phyloP scores from a whole-genome alignment of 2,888 invertebrate genomes.

The Ethmia dodecea region DNA sequence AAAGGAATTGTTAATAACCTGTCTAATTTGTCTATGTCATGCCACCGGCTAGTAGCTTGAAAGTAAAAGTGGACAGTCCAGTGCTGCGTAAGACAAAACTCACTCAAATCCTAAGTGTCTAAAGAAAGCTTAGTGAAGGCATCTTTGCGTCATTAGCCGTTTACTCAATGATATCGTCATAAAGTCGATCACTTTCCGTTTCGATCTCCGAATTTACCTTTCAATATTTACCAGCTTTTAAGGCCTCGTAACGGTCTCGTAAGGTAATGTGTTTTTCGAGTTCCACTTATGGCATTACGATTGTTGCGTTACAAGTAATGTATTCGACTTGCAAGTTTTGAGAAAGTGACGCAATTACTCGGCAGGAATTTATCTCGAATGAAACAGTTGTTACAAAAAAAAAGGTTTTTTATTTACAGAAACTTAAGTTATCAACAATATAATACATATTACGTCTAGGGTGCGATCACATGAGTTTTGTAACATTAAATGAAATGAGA shows the following conservation, averaged over 20 bases:
- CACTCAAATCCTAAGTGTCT: conserved; percentile 9
- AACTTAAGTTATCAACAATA: conserved; percentile 67
- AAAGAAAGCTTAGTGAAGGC: conserved; percentile 7
- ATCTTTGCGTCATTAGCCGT: conserved; percentile 16
- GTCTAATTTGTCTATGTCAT: conserved; percentile 10
- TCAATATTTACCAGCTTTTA: conserved; percentile 20
- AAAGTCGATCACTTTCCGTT: conserved; percentile 41
- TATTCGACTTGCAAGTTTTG: conserved; percentile 15
- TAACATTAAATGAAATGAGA: conserved; percentile 59
- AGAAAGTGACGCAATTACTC: conserved; percentile 10
- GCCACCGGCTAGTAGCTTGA: conserved; percentile 14
- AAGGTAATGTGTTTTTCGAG: conserved; percentile 27
- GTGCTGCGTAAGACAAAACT: conserved; percentile 14
- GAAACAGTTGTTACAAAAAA: conserved; percentile 1
- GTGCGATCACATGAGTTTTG: conserved; percentile 68
- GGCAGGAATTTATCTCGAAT: background rate
- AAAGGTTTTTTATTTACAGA: conserved; percentile 71
- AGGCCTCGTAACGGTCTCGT: conserved; percentile 12
- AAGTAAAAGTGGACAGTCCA: conserved; percentile 35
- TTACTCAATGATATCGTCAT: conserved; percentile 21
- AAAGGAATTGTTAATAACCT: conserved; percentile 2
- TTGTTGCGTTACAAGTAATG: conserved; percentile 23
- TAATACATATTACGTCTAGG: conserved; percentile 66
- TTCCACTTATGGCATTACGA: conserved; percentile 32
- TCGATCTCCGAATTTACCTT: conserved; percentile 12